Conservation (phyloP, 1,140 invertebrate genomes). For the Acromyrmex charruanus region DNA sequence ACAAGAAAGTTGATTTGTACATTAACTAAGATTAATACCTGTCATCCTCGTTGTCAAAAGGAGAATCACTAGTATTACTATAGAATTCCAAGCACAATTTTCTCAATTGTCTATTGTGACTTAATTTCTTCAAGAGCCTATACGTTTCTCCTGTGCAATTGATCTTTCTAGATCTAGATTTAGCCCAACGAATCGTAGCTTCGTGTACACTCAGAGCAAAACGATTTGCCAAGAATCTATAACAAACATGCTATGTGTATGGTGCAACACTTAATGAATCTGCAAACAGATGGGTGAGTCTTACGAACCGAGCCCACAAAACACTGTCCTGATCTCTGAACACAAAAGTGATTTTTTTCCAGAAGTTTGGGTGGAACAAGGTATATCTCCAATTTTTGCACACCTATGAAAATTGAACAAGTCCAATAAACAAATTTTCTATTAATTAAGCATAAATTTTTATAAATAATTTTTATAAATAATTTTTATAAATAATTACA, state of each 20-base stretch:
- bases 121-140: slow-evolving; percentile 80
- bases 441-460: slow-evolving; percentile 2
- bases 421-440: slow-evolving; percentile 9
- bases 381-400: slow-evolving; percentile 89
- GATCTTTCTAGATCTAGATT: slow-evolving; percentile 60
- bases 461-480: not conserved
- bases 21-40: slow-evolving; percentile 63
- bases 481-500: not conserved
- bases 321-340: slow-evolving; percentile 83
- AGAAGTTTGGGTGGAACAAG: slow-evolving; percentile 89
- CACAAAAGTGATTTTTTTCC: slow-evolving; percentile 86
- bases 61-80: slow-evolving; percentile 77
- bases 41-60: slow-evolving; percentile 76
- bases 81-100: slow-evolving; percentile 83
- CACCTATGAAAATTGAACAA: slow-evolving; percentile 75
- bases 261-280: not conserved
- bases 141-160: slow-evolving; percentile 76
- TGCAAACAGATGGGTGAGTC: not conserved
- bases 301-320: slow-evolving; percentile 82
- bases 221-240: slow-evolving; percentile 80
- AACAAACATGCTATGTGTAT: slow-evolving; percentile 25
- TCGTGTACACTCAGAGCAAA: slow-evolving; percentile 84
- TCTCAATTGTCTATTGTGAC: slow-evolving; percentile 81
- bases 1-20: not conserved
- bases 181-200: slow-evolving; percentile 82